phyloP scores from a whole-genome alignment of 2,888 invertebrate genomes.

The Endomychus coccineus region DNA sequence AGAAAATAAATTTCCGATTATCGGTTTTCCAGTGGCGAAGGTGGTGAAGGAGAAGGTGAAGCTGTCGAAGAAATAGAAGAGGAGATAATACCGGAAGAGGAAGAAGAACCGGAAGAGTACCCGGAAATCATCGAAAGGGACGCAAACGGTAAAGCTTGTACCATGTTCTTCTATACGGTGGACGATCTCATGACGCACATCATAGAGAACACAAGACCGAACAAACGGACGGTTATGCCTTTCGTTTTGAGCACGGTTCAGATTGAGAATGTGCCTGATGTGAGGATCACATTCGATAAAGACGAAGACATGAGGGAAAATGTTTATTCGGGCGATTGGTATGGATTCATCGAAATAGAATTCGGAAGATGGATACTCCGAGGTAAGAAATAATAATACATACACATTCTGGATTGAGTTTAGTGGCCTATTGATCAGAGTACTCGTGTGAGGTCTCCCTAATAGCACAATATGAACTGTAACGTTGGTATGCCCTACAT shows the following conservation, averaged over 20 bases:
- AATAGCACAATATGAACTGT: too few relatives aligned
- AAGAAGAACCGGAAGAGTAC: conserved; percentile 5
- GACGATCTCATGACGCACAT: conserved; percentile 34
- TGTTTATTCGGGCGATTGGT: conserved; percentile 36
- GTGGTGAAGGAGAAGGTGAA: conserved; percentile 18
- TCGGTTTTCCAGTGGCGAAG: conserved; percentile 8
- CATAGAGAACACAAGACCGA: conserved; percentile 36
- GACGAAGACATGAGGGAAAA: conserved; percentile 21
- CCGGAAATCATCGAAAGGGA: conserved; percentile 14
- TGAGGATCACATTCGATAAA: conserved; percentile 31
- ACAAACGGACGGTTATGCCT: conserved; percentile 23
- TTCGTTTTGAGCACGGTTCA: conserved; percentile 31
- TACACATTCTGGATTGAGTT: neutral
- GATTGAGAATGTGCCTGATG: conserved; percentile 28
- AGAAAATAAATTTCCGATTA: conserved; percentile 11
- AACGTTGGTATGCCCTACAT: too few relatives aligned
- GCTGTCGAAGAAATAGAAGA: too few relatives aligned
- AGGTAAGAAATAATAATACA: conserved; percentile 22
- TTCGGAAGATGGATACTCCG: conserved; percentile 40
- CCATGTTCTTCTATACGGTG: conserved; percentile 33
- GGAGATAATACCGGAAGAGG: conserved; percentile 13
- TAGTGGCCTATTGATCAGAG: too few relatives aligned
- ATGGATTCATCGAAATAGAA: conserved; percentile 38
- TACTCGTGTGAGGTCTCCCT: too few relatives aligned
- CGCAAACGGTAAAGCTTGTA: conserved; percentile 33